Base-by-base conservation (phyloP, 2,797 vertebrate genomes). In the Lemur catta region DNA sequence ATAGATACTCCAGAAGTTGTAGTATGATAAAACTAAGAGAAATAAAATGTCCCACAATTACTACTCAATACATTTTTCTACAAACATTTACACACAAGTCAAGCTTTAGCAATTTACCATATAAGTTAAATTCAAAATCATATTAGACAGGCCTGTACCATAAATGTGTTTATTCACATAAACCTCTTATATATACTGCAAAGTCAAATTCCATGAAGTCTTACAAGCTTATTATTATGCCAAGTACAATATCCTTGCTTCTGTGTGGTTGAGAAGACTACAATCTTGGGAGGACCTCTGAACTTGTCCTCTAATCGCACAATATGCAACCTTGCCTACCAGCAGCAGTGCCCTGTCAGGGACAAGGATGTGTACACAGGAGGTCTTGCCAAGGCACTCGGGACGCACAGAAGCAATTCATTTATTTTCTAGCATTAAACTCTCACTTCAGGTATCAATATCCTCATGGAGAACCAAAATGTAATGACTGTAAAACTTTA, bases 91-190 rank as follows among this genome's bases (percentile, higher is more conserved):
- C 61, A 95, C 0, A 30, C 79, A 92, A 90, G 55, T 89, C 41
- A 93, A 50, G 20, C 18, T 86, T 89, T 33, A 89, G 38, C 46
- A 94, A 92, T 33, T 55, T 33, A 93, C 9, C 41, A 75, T 5
- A 0, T 24, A 93, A 91, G 59, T 35, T 92, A 91, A 95, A 94
- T 63, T 91, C 11, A 82, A 84, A 74, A 72, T 79, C 67, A 96
- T 55, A 11, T 88, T 93, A 50, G 95, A 82, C 28, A 94, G 50
- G 43, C 11, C 59, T 95, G 4, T 33, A 35, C 17, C 63, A 84
- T 84, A 89, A 92, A 85, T 65, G 65, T 72, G 48, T 61, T 91
- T 67, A 81, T 30, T 86, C 65, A 86, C 33, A 96, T 35, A 93
- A 94, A 91, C 30, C 52, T 96, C 59, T 84, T 78, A 76, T 1